phyloP scores from a whole-genome alignment of 1,140 invertebrate species.

The Amyelois transitella region DNA sequence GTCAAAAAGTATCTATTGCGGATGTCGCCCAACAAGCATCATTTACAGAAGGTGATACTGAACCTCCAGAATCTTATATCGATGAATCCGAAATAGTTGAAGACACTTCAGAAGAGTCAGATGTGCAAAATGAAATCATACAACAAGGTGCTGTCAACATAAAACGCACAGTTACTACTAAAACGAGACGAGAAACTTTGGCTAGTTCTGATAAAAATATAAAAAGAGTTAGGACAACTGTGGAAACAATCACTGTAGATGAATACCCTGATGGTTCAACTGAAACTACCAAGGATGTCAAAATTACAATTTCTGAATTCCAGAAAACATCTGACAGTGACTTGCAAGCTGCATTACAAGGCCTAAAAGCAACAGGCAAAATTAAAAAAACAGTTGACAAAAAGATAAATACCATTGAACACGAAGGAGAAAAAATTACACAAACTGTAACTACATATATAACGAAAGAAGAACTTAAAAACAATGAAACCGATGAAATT shows the following conservation, averaged over 20 bases:
- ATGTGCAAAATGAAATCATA: conserved; percentile 58
- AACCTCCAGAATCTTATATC: conserved; percentile 32
- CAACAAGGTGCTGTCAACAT: conserved; percentile 46
- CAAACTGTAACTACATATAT: conserved; percentile 62
- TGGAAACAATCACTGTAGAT: conserved; percentile 70
- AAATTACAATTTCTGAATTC: conserved; percentile 71
- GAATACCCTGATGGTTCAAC: conserved; percentile 67
- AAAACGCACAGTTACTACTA: conserved; percentile 64
- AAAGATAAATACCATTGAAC: conserved; percentile 50
- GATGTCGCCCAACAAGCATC: conserved; percentile 45
- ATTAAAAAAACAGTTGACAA: conserved; percentile 61
- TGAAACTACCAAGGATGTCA: conserved; percentile 72
- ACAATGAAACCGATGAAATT: conserved; percentile 53
- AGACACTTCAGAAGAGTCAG: conserved; percentile 55
- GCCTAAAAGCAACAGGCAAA: conserved; percentile 59
- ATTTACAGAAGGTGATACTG: conserved; percentile 18
- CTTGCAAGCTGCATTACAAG: conserved; percentile 58
- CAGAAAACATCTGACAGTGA: conserved; percentile 68
- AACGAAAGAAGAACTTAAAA: conserved; percentile 67
- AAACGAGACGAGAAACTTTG: conserved; percentile 67
- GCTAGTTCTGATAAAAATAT: conserved; percentile 55
- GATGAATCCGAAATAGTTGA: conserved; percentile 62
- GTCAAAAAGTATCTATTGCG: conserved; percentile 60
- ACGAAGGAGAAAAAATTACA: conserved; percentile 50
- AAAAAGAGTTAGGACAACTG: conserved; percentile 63